Evolutionary conservation across 1,140 invertebrate genomes (phyloP).

Genomic region (Arctopsyche grandis): DNA sequence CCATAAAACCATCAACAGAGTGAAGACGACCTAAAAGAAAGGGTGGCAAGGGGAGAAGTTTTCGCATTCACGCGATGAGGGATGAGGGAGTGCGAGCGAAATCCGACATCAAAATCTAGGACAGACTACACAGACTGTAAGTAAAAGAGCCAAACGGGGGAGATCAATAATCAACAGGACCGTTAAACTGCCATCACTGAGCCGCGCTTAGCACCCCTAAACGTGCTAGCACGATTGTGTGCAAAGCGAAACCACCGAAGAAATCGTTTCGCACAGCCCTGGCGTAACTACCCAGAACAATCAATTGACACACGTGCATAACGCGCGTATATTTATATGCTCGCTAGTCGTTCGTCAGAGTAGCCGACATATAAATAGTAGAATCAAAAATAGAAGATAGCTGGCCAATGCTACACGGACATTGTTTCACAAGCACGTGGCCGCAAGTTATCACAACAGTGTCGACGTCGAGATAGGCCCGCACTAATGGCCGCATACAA

Average conservation of each 20-base stretch:
- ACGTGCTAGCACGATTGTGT: too few species aligned
- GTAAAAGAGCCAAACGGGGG: too few species aligned
- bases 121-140: too few species aligned
- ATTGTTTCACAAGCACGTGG: conserved; percentile 26
- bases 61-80: too few species aligned
- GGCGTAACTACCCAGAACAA: neutral
- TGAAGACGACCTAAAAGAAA: too few species aligned
- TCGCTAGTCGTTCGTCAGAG: neutral
- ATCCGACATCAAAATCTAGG: too few species aligned
- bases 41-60: too few species aligned
- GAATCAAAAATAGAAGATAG: conserved; percentile 3
- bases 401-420: conserved; percentile 25
- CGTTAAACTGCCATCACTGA: too few species aligned
- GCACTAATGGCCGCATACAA: neutral
- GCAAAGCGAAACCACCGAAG: neutral
- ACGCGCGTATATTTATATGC: neutral
- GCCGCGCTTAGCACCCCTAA: too few species aligned
- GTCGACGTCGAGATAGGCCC: neutral
- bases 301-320: neutral
- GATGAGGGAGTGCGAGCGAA: too few species aligned
- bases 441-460: neutral
- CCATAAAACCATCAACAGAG: too few species aligned
- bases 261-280: neutral
- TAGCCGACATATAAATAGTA: neutral
- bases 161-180: too few species aligned